Percentiles rank a stretch among this genome's conserved stretches.
phyloP scores from a whole-genome alignment of 2,113 vertebrate species.

The Xyliphius kryptos region DNA sequence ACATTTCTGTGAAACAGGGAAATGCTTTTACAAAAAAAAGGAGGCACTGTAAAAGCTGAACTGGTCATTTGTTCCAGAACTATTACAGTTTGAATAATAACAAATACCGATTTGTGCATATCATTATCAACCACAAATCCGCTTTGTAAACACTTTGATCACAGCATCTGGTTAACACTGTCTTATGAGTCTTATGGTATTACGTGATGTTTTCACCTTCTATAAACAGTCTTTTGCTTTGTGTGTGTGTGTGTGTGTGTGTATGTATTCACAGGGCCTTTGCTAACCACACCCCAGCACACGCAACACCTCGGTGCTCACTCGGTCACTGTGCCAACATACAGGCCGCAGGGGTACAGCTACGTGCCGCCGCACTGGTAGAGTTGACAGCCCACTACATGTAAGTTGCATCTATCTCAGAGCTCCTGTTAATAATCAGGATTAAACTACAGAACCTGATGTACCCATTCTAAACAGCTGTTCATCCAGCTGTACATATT shows the following conservation, averaged over 20 bases:
- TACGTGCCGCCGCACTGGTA: constrained; percentile 99
- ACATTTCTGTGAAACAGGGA: too few species aligned
- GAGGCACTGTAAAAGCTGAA: too few species aligned
- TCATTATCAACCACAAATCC: too few species aligned
- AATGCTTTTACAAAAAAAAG: too few species aligned
- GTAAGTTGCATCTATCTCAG: constrained; percentile 66
- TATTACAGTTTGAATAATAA: too few species aligned
- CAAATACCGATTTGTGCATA: too few species aligned
- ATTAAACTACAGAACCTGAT: neutral
- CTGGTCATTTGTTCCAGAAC: too few species aligned
- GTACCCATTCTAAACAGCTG: too few species aligned
- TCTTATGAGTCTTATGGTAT: neutral
- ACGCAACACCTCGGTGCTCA: constrained; percentile 82
- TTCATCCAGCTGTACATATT: too few species aligned
- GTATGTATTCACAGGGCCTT: constrained; percentile 81
- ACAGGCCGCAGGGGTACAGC: constrained; percentile 98
- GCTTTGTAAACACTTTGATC: too few species aligned
- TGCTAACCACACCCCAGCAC: constrained; percentile 96
- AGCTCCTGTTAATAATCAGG: neutral
- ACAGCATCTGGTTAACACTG: too few species aligned
- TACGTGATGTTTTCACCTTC: too few species aligned
- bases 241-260: constrained; percentile 18
- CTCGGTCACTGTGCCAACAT: constrained; percentile 95
- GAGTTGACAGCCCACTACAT: constrained; percentile 71
- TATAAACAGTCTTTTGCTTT: constrained; percentile 1